Conservation (phyloP, 2,888 invertebrate genomes). For the Diploptera punctata region DNA sequence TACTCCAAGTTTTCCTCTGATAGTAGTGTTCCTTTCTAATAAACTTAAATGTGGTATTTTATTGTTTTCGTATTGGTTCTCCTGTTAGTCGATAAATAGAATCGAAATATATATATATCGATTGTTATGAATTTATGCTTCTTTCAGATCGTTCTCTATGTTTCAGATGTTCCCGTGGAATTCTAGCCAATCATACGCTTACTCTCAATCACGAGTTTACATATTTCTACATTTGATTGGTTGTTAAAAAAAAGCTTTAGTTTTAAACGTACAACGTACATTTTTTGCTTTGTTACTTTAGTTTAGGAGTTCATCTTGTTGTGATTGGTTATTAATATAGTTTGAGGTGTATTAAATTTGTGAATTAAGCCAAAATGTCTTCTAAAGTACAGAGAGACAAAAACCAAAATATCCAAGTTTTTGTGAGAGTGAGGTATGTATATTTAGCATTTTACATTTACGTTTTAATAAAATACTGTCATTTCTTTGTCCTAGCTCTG, state of each 20-base stretch:
- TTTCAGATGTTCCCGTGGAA: too few species aligned
- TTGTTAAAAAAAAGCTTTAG: not conserved
- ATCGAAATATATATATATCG: too few species aligned
- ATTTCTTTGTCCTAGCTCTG: not conserved
- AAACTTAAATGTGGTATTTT: too few species aligned
- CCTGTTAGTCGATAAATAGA: too few species aligned
- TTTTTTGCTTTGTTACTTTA: not conserved
- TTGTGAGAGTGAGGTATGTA: conserved; percentile 78
- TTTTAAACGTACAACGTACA: not conserved
- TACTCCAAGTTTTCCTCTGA: too few species aligned
- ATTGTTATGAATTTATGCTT: too few species aligned
- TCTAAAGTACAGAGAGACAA: conserved; percentile 1
- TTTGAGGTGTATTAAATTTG: not conserved
- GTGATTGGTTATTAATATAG: not conserved
- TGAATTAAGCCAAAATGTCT: not conserved
- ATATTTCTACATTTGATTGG: not conserved
- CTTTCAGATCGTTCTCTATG: too few species aligned
- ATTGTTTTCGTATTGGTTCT: too few species aligned
- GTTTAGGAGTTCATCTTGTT: not conserved
- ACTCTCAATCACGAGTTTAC: too few species aligned
- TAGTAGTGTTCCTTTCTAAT: too few species aligned
- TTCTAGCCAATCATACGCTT: too few species aligned
- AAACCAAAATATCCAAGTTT: conserved; percentile 83
- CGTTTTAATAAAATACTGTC: too few species aligned
- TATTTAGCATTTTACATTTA: conserved; percentile 33